Percentiles rank a stretch among this genome's conserved stretches.
These are phyloP conservation scores for Mus spretus DNA, from an alignment of 2,797 vertebrate genomes.

Conservation along the genomic window DNA sequence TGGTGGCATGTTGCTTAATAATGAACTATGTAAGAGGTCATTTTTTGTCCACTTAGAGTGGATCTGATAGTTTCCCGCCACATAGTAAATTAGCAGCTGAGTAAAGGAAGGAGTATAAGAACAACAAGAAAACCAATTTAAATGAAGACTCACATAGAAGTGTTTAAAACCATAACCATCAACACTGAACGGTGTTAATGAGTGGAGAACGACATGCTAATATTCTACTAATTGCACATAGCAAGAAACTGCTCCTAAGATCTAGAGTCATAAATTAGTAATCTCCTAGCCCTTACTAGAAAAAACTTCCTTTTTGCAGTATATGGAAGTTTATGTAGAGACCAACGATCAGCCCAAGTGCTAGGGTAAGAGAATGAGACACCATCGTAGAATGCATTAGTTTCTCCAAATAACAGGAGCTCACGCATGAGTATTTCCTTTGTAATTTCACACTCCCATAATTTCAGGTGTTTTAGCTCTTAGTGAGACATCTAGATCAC, in stretches of 20 bases:
- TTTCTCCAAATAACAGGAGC: not conserved
- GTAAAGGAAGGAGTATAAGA: no score
- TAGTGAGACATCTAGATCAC: not conserved
- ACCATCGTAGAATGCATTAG: slow-evolving; percentile 16
- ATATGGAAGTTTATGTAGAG: not conserved
- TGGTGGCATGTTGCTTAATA: not conserved
- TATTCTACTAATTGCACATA: not conserved
- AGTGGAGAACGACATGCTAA: not conserved
- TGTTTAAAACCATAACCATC: not conserved
- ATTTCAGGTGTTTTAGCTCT: not conserved
- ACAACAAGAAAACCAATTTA: not conserved
- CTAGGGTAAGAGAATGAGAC: not conserved
- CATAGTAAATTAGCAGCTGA: not conserved
- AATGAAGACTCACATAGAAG: not conserved
- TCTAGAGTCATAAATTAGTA: not conserved
- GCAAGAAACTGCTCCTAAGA: not conserved
- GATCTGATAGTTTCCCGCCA: not conserved
- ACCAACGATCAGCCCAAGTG: not conserved
- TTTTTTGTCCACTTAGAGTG: not conserved
- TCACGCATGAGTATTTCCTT: not conserved
- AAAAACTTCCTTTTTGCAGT: not conserved
- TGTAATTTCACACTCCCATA: not conserved
- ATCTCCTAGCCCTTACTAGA: rapidly evolving
- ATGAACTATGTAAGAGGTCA: not conserved
- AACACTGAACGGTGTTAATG: not conserved